Evolutionary conservation across 2,888 invertebrate genomes (phyloP), one percentile per base, ranked within the genome.

Genomic region (Hypselothyrea guttata): DNA sequence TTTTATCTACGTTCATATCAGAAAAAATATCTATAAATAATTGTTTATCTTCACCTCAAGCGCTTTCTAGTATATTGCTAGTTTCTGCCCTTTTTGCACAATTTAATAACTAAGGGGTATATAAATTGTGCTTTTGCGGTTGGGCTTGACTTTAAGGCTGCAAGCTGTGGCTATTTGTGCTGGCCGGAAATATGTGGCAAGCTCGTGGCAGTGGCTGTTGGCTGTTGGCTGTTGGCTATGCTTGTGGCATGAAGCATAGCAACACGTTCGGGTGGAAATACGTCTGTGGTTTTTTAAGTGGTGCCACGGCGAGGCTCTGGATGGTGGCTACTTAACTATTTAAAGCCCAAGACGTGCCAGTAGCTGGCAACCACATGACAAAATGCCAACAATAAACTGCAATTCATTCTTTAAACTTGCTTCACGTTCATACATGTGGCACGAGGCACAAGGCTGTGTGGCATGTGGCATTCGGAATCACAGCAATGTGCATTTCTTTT

Each of bases 321-420:
- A 22, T 28, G 28, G 34, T 42, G 66, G 70, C 73, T 74, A 74
- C 66, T 82, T 69, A 71, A 66, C 72, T 49, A 76, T 61, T 84
- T 62, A 77, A 81, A 63, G 62, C 44, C 33, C 42, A 57, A 59
- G 47, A 76, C 81, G 77, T 79, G 77, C 59, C 56, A 45, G 28
- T 8, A 27, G 34, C 33, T 11, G 28, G 18, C n/a, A 5, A 16
- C 31, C 44, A 44, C 62, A 71, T 68, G 78, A 78, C 59, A 84
- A 71, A 79, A 85, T 73, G 64, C 67, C 84, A 58, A 60, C 73
- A 79, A 83, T 76, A 79, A 85, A 79, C 63, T 76, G 86, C 79
- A 85, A 79, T 85, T 85, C 79, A 79, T 79, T 85, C 55, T 63
- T 61, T 73, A 76, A 85, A 70, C 79, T 52, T 72, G 56, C 63